Evolutionary conservation across 2,888 invertebrate genomes (phyloP), one percentile per base, ranked within the genome.

Genomic region (Bombylius discolor): DNA sequence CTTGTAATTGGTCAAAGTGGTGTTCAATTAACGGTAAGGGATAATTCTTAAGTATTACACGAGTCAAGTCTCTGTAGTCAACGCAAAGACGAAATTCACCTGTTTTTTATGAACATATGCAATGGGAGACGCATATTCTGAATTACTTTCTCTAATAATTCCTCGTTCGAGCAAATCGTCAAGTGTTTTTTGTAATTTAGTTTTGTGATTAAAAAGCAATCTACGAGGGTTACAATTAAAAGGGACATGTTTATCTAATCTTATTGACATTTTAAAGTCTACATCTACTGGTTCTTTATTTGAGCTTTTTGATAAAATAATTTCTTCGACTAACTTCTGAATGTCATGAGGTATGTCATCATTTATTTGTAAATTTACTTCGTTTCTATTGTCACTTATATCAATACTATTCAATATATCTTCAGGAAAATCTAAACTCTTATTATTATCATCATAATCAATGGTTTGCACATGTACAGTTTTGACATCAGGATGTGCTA

Each of bases 41-140:
- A 36, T 36, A 36, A 9, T 36, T 36, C 4, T 36, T 36, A 1
- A 50, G 23, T 4, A 56, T 57, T 4, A 53, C 12, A 31, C 54
- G 51, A 48, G 57, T 59, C 33, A 59, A 36, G 13, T 14, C 23
- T 4, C 57, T 49, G 47, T 53, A 57, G 51, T 59, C 55, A 11
- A 59, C 46, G 33, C 56, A 59, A 39, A 56, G 34, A 12, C 59
- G 50, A 32, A 39, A 31, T 8, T 51, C 55, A n/a, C 32, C 36
- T 51, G 42, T 46, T 54, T 56, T 48, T 59, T 59, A 13, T 46
- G 45, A 12, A 59, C 57, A 12, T 56, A 23, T 11, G 58, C 57
- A 36, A 59, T 52, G 47, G 53, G 49, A 4, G 53, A 55, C 12
- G 54, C 48, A 52, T 48, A 59, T 5, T 52, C 44, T 13, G 56